phyloP scores from a whole-genome alignment of 2,888 invertebrate species.

The Ommatoiulus sabulosus region DNA sequence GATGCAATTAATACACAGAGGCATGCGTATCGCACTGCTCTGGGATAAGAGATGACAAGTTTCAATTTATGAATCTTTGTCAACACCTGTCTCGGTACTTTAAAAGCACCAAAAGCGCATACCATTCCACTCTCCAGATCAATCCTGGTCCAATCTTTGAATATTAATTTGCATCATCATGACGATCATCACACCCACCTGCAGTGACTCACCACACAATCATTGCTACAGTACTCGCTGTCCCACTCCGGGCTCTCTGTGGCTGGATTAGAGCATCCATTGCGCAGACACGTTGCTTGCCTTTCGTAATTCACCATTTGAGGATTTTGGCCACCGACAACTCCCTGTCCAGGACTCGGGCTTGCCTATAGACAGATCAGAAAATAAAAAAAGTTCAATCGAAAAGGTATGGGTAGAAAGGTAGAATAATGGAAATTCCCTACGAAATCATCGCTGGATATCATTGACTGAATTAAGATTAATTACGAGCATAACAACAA shows the following conservation, averaged over 20 bases:
- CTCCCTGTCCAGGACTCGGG: constrained; percentile 49
- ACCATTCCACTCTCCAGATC: background rate
- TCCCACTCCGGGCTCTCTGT: constrained; percentile 95
- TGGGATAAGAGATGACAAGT: background rate
- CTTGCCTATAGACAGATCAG: background rate
- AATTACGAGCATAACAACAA: too few relatives aligned
- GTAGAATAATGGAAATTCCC: too few relatives aligned
- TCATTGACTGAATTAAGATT: too few relatives aligned
- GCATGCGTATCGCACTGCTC: background rate
- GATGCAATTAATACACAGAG: constrained; percentile 1
- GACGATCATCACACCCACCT: constrained; percentile 72
- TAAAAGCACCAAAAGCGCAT: background rate
- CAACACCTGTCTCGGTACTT: too few relatives aligned
- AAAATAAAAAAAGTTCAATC: background rate
- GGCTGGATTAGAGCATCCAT: constrained; percentile 90
- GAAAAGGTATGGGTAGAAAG: constrained; percentile 64
- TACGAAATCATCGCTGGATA: too few relatives aligned
- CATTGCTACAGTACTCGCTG: constrained; percentile 96
- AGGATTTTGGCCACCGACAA: constrained; percentile 49
- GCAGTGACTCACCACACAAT: constrained; percentile 96
- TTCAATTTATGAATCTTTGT: too few relatives aligned
- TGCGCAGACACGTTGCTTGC: constrained; percentile 70
- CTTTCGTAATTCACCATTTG: constrained; percentile 37
- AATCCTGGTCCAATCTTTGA: background rate
- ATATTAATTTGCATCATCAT: constrained; percentile 10